phyloP scores from a whole-genome alignment of 1,140 invertebrate genomes.

The Dolichoris vasculosae region DNA sequence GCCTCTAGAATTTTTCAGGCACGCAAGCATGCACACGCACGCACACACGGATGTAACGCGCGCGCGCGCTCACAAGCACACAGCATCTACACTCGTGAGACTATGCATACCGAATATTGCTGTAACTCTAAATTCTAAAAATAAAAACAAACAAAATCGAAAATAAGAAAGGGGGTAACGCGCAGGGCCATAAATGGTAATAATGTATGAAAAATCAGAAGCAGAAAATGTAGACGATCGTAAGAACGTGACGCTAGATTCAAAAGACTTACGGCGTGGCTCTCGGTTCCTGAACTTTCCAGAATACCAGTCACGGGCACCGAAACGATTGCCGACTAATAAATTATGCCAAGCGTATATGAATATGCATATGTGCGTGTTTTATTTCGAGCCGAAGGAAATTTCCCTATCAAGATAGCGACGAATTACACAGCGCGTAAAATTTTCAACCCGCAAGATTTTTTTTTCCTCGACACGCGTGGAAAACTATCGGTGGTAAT shows the following conservation, averaged over 20 bases:
- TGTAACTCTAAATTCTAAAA: not conserved
- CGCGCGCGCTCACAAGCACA: too few species aligned
- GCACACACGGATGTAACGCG: too few species aligned
- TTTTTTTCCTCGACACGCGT: not conserved
- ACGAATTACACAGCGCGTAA: not conserved
- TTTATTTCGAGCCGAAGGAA: not conserved
- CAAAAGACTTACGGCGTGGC: not conserved
- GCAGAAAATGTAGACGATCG: not conserved
- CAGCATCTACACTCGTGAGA: not conserved
- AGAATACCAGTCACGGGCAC: not conserved
- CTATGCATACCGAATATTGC: too few species aligned
- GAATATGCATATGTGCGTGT: not conserved
- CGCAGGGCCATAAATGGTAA: not conserved
- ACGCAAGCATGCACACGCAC: too few species aligned
- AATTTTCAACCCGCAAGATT: not conserved
- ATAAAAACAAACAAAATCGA: too few species aligned
- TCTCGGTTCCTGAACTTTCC: conserved; percentile 26
- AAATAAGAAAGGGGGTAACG: not conserved
- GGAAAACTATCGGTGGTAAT: not conserved
- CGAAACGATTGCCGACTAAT: not conserved
- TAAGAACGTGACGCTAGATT: not conserved
- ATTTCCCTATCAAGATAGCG: conserved; percentile 2
- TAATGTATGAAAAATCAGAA: not conserved
- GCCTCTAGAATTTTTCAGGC: not conserved
- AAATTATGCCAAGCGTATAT: not conserved